Evolutionary conservation across 2,797 vertebrate genomes (phyloP), one percentile per base, ranked within the genome.

Genomic region (Falco biarmicus): DNA sequence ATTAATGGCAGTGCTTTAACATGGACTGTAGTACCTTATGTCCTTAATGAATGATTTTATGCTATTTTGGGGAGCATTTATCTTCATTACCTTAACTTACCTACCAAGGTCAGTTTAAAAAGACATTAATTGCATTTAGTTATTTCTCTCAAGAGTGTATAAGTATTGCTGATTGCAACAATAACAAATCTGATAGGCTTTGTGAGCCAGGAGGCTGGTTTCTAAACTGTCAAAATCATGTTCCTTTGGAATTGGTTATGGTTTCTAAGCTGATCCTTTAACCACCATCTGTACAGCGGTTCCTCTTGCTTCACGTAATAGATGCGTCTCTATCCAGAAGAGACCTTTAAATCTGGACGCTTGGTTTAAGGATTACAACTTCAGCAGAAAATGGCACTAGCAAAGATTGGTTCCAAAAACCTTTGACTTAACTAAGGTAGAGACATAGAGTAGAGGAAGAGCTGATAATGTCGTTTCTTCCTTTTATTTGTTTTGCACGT

Each of bases 191-290:
- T 73, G 88, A 90, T 26, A 69, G 76, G 48, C 76, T 76, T 82
- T 82, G 68, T 91, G 91, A 94, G 91, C 77, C 66, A 87, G 63
- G 73, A 81, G 61, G n/a, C 70, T 91, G 78, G 25, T 64, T 91
- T 89, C 51, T 70, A 18, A 88, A 48, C 48, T 43, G 48, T 92
- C 63, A 89, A 50, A 91, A 84, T 91, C 25, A 60, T 5, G 5
- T 86, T 77, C 43, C 66, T 79, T 90, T 77, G 79, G 85, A 79
- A 64, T 86, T 87, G 79, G 10, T 87, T 84, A 73, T 1, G 28
- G 25, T 94, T 93, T 81, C 43, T 50, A 63, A 54, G 65, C 69
- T 88, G 92, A 61, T 74, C 31, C 47, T 93, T 87, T 54, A 85
- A 51, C 71, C 29, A 11, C 81, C 66, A 69, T 68, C 93, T 93